Conservation (phyloP, 2,797 vertebrate genomes). For the Sebastes vulpes region DNA sequence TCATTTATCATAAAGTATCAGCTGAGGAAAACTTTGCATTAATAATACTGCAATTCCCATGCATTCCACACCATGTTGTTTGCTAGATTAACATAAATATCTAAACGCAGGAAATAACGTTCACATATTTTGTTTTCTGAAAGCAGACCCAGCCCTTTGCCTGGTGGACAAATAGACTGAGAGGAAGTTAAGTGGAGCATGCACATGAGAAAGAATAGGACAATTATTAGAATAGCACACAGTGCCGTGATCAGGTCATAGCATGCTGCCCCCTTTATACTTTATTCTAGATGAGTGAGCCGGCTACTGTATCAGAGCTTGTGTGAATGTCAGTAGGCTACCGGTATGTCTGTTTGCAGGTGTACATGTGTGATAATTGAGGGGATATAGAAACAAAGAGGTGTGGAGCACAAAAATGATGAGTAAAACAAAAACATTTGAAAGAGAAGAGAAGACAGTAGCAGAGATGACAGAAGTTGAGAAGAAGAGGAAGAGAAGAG, state of each 20-base stretch:
- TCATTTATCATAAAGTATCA: background rate
- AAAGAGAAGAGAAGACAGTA: background rate
- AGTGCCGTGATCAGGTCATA: background rate
- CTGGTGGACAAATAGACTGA: background rate
- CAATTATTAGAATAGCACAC: background rate
- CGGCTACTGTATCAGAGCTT: background rate
- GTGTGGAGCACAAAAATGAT: background rate
- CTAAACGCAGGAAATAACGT: background rate
- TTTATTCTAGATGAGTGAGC: background rate
- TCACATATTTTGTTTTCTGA: background rate
- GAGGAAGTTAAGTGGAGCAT: background rate
- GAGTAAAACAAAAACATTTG: background rate
- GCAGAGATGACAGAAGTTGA: conserved; percentile 29
- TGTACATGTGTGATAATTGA: background rate
- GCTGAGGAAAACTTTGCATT: background rate
- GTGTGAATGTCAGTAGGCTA: background rate
- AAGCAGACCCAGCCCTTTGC: background rate
- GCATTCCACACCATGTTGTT: background rate
- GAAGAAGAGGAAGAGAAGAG: conserved; percentile 33
- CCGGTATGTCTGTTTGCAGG: background rate
- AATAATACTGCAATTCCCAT: background rate
- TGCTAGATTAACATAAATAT: background rate
- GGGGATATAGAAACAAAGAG: background rate
- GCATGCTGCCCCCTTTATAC: background rate
- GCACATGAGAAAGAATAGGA: background rate